These are phyloP conservation scores for Rhizomys pruinosus DNA, from an alignment of 2,113 vertebrate species.

Conservation along the genomic window DNA sequence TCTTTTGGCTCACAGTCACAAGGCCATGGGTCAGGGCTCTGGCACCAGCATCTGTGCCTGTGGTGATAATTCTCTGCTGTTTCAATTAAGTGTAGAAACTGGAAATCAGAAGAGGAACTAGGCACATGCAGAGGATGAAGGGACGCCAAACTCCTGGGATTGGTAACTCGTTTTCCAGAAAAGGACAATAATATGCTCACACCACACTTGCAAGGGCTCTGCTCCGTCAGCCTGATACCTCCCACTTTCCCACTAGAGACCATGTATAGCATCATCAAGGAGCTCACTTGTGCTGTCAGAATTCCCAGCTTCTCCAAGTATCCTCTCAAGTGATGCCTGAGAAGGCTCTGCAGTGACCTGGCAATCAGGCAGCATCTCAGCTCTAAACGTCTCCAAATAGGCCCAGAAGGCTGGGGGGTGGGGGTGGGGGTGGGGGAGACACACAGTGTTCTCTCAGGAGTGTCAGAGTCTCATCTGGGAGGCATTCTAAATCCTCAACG, in stretches of 20 bases:
- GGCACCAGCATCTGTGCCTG: background rate
- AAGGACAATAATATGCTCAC: background rate
- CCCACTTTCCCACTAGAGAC: background rate
- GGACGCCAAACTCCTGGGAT: background rate
- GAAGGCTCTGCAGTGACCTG: background rate
- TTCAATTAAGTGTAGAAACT: background rate
- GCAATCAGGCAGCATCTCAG: background rate
- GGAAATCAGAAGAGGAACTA: background rate
- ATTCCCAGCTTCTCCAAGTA: background rate
- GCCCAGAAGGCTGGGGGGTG: background rate
- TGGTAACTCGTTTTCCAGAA: background rate
- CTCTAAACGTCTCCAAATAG: background rate
- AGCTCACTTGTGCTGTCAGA: background rate
- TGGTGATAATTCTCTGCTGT: background rate
- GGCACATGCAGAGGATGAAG: background rate
- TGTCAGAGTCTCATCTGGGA: background rate
- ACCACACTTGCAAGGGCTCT: background rate
- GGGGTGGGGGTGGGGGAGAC: no score
- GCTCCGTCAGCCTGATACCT: background rate
- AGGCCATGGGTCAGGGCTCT: background rate
- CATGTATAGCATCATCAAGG: no score
- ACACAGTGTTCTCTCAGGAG: background rate
- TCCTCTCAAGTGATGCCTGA: background rate
- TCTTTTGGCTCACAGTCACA: no score
- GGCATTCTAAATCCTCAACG: background rate